These are phyloP conservation scores for Acropora tenuis DNA, from an alignment of 64 coral and sea anemone genomes.

Conservation along the genomic window DNA sequence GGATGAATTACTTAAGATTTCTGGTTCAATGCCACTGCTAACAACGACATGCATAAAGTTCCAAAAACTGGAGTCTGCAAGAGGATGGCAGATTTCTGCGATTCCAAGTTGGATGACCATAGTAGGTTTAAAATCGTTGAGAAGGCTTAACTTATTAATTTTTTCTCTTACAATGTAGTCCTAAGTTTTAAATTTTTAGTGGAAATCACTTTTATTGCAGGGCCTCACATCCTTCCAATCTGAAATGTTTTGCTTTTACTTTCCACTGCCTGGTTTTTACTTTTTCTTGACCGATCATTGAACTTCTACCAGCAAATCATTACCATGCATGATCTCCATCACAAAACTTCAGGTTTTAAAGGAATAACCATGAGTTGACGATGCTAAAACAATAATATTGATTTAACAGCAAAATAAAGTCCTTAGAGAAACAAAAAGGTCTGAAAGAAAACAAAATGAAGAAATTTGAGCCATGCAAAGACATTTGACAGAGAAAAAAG, in stretches of 20 bases:
- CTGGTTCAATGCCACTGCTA: not conserved
- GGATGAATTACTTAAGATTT: not conserved
- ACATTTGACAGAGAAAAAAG: not conserved
- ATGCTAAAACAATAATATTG: too few relatives aligned
- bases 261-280: not conserved
- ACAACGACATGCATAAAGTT: not conserved
- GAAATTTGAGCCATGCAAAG: slow-evolving; percentile 8
- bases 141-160: not conserved
- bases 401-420: too few relatives aligned
- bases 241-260: slow-evolving; percentile 16
- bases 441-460: not conserved
- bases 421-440: not conserved
- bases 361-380: too few relatives aligned
- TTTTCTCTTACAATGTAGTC: not conserved
- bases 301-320: slow-evolving; percentile 17
- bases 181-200: not conserved
- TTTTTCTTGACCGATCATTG: slow-evolving; percentile 8
- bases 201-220: not conserved
- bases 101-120: not conserved
- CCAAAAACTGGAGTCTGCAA: slow-evolving; percentile 16
- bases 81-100: not conserved
- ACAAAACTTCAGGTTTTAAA: not conserved
- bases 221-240: slow-evolving; percentile 11
- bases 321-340: not conserved
- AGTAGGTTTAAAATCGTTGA: slow-evolving; percentile 5